A percentile compares a stretch with the other conserved stretches of the same genome.
Evolutionary conservation across 2,797 vertebrate species (phyloP).

Genomic region (Schizopygopsis pylzovi): DNA sequence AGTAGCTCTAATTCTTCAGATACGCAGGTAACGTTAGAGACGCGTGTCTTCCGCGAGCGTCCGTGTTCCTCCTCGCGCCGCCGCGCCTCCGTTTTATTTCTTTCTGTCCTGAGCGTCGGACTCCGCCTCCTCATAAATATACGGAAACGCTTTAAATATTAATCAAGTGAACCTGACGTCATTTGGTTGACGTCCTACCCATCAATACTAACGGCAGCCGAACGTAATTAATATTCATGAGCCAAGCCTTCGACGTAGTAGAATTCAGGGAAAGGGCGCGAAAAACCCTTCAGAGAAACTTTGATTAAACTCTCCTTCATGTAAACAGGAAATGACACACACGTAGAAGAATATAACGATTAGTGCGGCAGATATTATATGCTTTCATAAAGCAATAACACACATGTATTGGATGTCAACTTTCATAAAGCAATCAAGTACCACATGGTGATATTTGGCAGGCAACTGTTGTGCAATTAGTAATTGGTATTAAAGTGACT

Average conservation of each 20-base stretch:
- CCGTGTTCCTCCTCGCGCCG: background rate
- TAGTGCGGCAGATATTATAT: background rate
- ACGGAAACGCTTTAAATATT: background rate
- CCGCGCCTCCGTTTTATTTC: constrained; percentile 34
- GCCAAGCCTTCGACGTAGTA: accelerated
- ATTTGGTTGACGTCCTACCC: background rate
- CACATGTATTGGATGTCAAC: no score
- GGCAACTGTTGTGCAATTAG: no score
- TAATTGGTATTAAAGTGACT: no score
- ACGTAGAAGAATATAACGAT: background rate
- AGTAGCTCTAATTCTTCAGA: background rate
- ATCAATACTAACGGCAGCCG: no score
- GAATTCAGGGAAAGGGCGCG: background rate
- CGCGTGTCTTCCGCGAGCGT: background rate
- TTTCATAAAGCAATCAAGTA: no score
- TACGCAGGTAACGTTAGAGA: background rate
- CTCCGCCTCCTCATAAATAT: constrained; percentile 35
- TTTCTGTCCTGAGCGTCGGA: background rate
- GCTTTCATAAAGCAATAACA: background rate
- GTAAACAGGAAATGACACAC: constrained; percentile 33
- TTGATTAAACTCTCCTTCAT: background rate
- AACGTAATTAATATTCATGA: constrained; percentile 22
- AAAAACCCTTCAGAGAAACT: no score
- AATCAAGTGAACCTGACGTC: background rate
- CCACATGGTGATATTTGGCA: no score